Conservation (phyloP, 2,888 invertebrate species). For the Cheilosia variabilis region DNA sequence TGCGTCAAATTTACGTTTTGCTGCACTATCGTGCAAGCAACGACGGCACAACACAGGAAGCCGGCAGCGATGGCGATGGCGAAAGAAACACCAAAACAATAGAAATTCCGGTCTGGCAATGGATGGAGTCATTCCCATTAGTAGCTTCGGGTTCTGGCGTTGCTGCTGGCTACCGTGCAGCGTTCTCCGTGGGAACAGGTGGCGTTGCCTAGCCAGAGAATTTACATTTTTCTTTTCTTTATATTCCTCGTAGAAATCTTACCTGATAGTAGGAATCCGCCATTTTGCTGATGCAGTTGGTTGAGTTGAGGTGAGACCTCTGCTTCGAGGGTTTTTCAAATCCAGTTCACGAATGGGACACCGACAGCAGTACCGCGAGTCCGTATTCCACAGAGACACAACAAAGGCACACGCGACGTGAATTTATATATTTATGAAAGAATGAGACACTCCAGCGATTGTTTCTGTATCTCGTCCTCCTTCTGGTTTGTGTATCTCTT, state of each 20-base stretch:
- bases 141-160: no score
- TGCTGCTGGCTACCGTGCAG: no score
- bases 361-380: constrained; percentile 1
- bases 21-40: constrained; percentile 39
- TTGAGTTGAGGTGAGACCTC: constrained; percentile 22
- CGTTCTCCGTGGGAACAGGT: constrained; percentile 15
- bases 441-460: constrained; percentile 42
- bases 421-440: constrained; percentile 57
- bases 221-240: constrained; percentile 39
- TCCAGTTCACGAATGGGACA: constrained; percentile 54
- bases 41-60: constrained; percentile 56
- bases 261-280: constrained; percentile 84
- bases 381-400: constrained; percentile 6
- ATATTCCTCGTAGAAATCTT: constrained; percentile 69
- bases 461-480: constrained; percentile 20
- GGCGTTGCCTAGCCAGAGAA: constrained; percentile 39
- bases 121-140: constrained; percentile 44
- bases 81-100: constrained; percentile 60
- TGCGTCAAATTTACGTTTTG: constrained; percentile 63
- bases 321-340: constrained; percentile 20
- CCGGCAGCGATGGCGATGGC: constrained; percentile 23
- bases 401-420: constrained; percentile 70
- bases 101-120: constrained; percentile 51
- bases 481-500: constrained; percentile 34
- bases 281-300: constrained; percentile 79